Evolutionary conservation across 2,797 vertebrate species (phyloP).

Genomic region (Myotis myotis): DNA sequence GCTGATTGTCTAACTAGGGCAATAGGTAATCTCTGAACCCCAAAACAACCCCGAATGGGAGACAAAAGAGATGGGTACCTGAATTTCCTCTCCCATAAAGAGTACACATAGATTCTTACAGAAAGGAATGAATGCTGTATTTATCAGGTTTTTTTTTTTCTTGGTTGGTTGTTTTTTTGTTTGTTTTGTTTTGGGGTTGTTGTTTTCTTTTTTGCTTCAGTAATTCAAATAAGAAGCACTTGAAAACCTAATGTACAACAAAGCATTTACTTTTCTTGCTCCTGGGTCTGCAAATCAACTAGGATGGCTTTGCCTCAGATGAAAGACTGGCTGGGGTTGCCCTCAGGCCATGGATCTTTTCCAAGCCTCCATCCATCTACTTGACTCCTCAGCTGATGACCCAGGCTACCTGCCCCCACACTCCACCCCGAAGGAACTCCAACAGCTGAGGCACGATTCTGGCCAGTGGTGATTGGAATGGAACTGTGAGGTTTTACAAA

Average conservation of each 20-base stretch:
- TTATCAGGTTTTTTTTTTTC: background rate
- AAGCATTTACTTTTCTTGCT: background rate
- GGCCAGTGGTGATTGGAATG: too few relatives aligned
- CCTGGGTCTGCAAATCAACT: background rate
- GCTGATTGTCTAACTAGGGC: background rate
- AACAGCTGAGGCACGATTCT: background rate
- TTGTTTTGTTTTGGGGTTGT: background rate
- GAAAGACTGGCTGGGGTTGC: background rate
- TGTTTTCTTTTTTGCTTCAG: background rate
- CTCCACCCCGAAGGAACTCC: too few relatives aligned
- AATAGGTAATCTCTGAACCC: background rate
- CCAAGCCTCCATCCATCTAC: background rate
- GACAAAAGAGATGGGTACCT: background rate
- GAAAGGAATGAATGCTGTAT: background rate
- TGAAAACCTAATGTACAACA: background rate
- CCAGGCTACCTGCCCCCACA: background rate
- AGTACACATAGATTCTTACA: background rate
- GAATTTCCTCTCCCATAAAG: background rate
- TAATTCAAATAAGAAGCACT: background rate
- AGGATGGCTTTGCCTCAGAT: background rate
- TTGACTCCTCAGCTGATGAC: background rate
- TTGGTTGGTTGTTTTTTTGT: background rate
- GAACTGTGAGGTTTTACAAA: background rate
- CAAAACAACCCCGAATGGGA: background rate
- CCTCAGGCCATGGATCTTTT: background rate